A percentile compares a stretch with the other conserved stretches of the same genome.
phyloP scores from a whole-genome alignment of 2,888 invertebrate species.

The Pristionchus maxplancki region DNA sequence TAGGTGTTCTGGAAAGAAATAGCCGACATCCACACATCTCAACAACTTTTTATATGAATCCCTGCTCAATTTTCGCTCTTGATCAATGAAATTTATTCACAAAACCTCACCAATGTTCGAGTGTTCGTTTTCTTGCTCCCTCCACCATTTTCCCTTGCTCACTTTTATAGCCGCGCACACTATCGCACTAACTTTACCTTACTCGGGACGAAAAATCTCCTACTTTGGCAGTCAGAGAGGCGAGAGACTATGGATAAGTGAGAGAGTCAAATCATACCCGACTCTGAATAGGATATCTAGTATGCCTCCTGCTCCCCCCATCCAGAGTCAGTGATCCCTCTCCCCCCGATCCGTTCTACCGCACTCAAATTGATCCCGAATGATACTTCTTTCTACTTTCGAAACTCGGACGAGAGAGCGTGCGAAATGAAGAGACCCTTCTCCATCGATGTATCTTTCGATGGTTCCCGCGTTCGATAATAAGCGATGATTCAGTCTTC shows the following conservation, averaged over 20 bases:
- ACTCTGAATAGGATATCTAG: too few species aligned
- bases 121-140: too few species aligned
- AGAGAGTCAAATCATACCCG: neutral
- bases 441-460: neutral
- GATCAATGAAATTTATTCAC: too few species aligned
- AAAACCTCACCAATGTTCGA: too few species aligned
- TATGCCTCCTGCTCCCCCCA: neutral
- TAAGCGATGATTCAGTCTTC: neutral
- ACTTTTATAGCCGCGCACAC: neutral
- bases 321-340: neutral
- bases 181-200: neutral
- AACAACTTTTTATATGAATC: too few species aligned
- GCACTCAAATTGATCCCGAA: constrained; percentile 11
- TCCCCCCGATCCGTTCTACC: neutral
- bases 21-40: too few species aligned
- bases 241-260: neutral
- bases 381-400: neutral
- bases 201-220: too few species aligned
- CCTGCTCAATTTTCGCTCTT: too few species aligned
- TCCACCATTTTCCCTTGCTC: neutral
- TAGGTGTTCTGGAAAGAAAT: too few species aligned
- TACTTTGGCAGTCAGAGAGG: too few species aligned
- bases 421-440: neutral
- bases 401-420: neutral
- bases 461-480: neutral